phyloP scores from a whole-genome alignment of 2,113 vertebrate species.

The Hemiprocne comata region DNA sequence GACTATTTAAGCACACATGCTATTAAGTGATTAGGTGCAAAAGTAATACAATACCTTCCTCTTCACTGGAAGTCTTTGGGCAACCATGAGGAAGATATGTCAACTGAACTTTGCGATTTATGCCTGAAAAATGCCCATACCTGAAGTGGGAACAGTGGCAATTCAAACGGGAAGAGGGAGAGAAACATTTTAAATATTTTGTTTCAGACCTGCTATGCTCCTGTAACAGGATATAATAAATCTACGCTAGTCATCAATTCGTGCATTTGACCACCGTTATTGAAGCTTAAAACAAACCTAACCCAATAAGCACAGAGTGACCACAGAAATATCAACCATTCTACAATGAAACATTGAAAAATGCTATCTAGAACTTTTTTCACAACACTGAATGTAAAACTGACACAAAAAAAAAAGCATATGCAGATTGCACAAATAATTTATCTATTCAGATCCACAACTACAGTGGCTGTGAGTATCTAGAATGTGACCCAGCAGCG shows the following conservation, averaged over 20 bases:
- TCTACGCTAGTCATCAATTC: not conserved
- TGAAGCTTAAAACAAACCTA: not conserved
- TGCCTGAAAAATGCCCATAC: constrained; percentile 93
- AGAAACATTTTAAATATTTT: not conserved
- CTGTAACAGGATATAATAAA: not conserved
- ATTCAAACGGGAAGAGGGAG: not conserved
- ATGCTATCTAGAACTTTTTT: not conserved
- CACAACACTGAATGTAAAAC: not conserved
- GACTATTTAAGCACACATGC: not conserved
- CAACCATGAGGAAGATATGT: constrained; percentile 92
- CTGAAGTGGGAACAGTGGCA: constrained; percentile 60
- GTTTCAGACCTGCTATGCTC: not conserved
- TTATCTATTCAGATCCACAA: not conserved
- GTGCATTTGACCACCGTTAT: not conserved
- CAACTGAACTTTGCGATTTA: constrained; percentile 92
- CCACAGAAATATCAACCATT: not conserved
- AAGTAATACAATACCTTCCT: constrained; percentile 82
- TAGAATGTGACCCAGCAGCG: not conserved
- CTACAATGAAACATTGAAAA: not conserved
- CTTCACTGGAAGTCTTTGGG: constrained; percentile 91
- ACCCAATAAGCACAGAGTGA: not conserved
- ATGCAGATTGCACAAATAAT: not conserved
- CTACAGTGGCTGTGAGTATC: not conserved
- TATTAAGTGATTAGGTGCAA: not conserved
- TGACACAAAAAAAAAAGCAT: not conserved